Percentiles rank a stretch among this genome's conserved stretches.
Conservation (phyloP, 2,113 vertebrate genomes). For the Andinoacara biseriatus region DNA sequence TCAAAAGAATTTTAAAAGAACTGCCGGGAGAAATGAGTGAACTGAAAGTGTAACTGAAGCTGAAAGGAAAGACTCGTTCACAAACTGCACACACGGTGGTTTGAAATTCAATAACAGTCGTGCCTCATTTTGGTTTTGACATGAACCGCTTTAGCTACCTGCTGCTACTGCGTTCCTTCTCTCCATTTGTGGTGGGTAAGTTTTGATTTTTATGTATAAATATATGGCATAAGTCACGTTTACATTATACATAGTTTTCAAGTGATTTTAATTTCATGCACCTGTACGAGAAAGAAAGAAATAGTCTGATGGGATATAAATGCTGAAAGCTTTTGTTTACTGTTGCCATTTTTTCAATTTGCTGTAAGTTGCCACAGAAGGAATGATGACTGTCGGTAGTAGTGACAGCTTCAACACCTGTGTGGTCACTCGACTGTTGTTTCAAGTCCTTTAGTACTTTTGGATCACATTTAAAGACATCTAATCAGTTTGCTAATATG, state of each 20-base stretch:
- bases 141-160: background rate
- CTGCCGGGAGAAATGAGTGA: background rate
- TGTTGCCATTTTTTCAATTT: too few relatives aligned
- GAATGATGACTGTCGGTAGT: too few relatives aligned
- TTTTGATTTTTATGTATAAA: background rate
- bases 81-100: background rate
- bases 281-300: background rate
- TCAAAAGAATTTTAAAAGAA: background rate
- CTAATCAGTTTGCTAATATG: too few relatives aligned
- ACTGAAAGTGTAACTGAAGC: background rate
- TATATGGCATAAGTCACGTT: background rate
- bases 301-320: too few relatives aligned
- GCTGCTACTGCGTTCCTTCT: background rate
- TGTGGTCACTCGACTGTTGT: too few relatives aligned
- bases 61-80: background rate
- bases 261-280: background rate
- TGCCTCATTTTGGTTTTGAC: background rate
- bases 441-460: too few relatives aligned
- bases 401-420: too few relatives aligned
- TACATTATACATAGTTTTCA: background rate
- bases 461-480: too few relatives aligned
- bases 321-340: too few relatives aligned
- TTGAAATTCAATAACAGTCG: background rate
- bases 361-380: too few relatives aligned
- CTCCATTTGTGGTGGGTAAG: background rate